phyloP scores from a whole-genome alignment of 2,797 vertebrate genomes.

The Rhabdophis nuchalis region DNA sequence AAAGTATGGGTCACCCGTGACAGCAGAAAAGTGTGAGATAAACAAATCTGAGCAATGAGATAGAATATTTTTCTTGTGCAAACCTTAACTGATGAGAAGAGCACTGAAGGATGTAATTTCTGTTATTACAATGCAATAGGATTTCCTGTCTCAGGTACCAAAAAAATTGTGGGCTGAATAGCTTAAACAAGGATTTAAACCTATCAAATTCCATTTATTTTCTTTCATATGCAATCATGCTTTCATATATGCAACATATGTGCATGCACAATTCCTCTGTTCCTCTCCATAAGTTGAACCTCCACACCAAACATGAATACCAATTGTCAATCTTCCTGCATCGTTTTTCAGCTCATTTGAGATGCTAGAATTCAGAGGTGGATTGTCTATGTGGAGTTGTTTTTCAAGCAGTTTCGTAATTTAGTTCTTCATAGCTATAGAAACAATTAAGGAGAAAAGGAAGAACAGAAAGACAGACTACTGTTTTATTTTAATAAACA shows the following conservation, averaged over 20 bases:
- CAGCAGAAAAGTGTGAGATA: too few species aligned
- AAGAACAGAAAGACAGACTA: not conserved
- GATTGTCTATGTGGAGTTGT: not conserved
- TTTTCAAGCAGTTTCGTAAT: not conserved
- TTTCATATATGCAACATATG: not conserved
- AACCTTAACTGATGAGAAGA: not conserved
- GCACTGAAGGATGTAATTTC: not conserved
- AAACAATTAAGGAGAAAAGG: not conserved
- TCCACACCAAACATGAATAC: not conserved
- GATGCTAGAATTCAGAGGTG: not conserved
- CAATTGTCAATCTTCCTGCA: not conserved
- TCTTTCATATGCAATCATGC: not conserved
- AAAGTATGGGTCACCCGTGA: not conserved
- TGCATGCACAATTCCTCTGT: not conserved
- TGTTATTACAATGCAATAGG: not conserved
- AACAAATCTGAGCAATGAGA: not conserved
- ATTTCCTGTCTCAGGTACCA: not conserved
- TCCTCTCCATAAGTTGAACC: not conserved
- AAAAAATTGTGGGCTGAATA: not conserved
- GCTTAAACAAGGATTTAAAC: not conserved
- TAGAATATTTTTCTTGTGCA: not conserved
- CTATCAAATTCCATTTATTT: not conserved
- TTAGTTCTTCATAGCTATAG: not conserved
- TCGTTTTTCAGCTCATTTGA: not conserved
- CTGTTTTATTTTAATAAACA: not conserved